Evolutionary conservation across 2,888 invertebrate species (phyloP).

Genomic region (Cloeon dipterum): DNA sequence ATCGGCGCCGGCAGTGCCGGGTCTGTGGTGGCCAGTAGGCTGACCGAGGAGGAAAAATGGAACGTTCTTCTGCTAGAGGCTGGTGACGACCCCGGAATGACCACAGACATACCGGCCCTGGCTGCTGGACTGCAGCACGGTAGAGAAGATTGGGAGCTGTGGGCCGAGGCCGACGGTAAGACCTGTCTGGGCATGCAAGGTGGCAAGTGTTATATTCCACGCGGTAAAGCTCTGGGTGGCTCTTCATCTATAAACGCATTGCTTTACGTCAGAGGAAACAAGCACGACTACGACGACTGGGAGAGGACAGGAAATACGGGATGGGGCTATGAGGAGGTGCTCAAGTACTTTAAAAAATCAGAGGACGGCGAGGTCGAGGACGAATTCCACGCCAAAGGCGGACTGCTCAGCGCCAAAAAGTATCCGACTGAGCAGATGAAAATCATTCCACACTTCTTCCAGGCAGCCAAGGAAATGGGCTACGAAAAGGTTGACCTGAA

Average conservation of each 20-base stretch:
- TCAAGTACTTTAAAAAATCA: slow-evolving; percentile 24
- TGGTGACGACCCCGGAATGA: slow-evolving; percentile 22
- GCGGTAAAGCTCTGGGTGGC: slow-evolving; percentile 37
- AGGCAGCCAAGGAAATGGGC: slow-evolving; percentile 14
- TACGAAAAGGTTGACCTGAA: slow-evolving; percentile 50
- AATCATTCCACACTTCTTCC: slow-evolving; percentile 14
- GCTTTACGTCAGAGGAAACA: slow-evolving; percentile 32
- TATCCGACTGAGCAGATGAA: slow-evolving; percentile 14
- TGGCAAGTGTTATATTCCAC: slow-evolving; percentile 24
- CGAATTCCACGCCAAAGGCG: slow-evolving; percentile 12
- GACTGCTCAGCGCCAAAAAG: slow-evolving; percentile 15
- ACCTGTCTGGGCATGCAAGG: slow-evolving; percentile 17
- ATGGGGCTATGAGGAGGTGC: slow-evolving; percentile 28
- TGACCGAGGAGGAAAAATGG: slow-evolving; percentile 21
- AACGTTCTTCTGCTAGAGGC: slow-evolving; percentile 26
- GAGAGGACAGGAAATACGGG: slow-evolving; percentile 23
- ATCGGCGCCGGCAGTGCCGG: slow-evolving; percentile 26
- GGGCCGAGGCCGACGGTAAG: slow-evolving; percentile 20
- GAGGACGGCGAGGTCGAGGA: slow-evolving; percentile 19
- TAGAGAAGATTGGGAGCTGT: slow-evolving; percentile 22
- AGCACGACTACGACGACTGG: slow-evolving; percentile 30
- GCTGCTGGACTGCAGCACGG: slow-evolving; percentile 13
- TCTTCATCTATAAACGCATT: slow-evolving; percentile 34
- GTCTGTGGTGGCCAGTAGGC: slow-evolving; percentile 23
- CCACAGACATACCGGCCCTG: slow-evolving; percentile 22